Conservation (phyloP, 2,888 invertebrate species). For the Chymomyza caudatula region DNA sequence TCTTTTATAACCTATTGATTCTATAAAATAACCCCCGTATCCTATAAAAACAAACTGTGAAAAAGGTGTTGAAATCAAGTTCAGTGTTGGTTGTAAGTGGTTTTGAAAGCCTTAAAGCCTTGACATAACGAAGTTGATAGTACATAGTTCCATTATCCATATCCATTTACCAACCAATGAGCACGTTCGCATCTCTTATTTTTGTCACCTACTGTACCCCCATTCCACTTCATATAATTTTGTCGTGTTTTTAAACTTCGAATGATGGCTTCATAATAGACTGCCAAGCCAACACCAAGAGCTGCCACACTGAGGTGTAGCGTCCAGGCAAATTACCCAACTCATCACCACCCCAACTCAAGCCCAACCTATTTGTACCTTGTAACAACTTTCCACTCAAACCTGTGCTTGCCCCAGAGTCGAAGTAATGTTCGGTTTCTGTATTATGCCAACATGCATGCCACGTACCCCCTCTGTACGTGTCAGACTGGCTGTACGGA, state of each 20-base stretch:
- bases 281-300: slow-evolving; percentile 28
- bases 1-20: too few relatives aligned
- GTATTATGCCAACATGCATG: slow-evolving; percentile 59
- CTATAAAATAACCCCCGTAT: too few relatives aligned
- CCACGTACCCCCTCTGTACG: slow-evolving; percentile 45
- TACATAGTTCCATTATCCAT: neutral
- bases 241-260: slow-evolving; percentile 56
- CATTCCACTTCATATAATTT: slow-evolving; percentile 10
- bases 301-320: neutral
- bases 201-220: slow-evolving; percentile 20
- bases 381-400: neutral
- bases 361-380: neutral
- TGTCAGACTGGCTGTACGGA: slow-evolving; percentile 29
- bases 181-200: neutral
- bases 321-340: neutral
- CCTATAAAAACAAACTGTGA: too few relatives aligned
- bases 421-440: slow-evolving; percentile 14
- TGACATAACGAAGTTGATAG: neutral
- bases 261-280: slow-evolving; percentile 69
- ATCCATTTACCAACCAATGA: neutral
- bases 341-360: neutral
- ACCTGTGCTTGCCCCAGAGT: slow-evolving; percentile 16
- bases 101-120: neutral
- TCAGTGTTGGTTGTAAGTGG: too few relatives aligned
- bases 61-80: too few relatives aligned